Base-by-base conservation (phyloP, 2,888 invertebrate genomes). In the Trichogramma dendrolimi region DNA sequence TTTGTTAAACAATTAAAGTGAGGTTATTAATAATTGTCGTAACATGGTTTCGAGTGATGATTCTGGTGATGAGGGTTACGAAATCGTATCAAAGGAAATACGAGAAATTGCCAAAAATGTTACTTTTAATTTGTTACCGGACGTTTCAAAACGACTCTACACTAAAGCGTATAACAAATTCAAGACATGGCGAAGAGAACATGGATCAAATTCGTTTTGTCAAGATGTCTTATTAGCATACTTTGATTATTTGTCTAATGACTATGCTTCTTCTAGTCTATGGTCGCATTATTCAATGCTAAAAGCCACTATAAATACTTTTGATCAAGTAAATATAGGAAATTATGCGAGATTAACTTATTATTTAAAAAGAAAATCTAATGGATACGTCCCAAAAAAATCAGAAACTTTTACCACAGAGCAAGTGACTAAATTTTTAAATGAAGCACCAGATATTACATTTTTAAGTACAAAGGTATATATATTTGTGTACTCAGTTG, bases 211-310 rank as follows among this genome's bases (percentile, higher is more conserved):
- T 7, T 58, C 53, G 11, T 59, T 53, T 49, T 46, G 51, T 7
- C 40, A 53, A 43, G 40, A 50, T 44, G 58, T 64, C 14, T 27
- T 64, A 7, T 43, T 66, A 10, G 53, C 61, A 7, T 67, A 65
- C 50, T 65, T 63, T 50, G 39, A 27, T 48, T 60, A 65, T n/a
- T n/a, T 62, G 5, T 49, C 52, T 4, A 44, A 55, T 46, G 61
- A 49, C 11, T 62, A 46, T 49, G 38, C 11, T 43, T 60, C 65
- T 49, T 48, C 62, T 47, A 65, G 62, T 4, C 42, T 65, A 6
- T 63, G 63, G 60, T 49, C 55, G 46, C 52, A 58, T 48, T 63
- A 62, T 46, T 65, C 63, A 2, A 67, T 61, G 58, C 47, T 65
- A 48, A 65, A 61, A 55, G 54, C 53, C 40, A 6, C 47, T 6